These are phyloP conservation scores for Drosophila cardini DNA, from an alignment of 1,140 invertebrate species.

Conservation along the genomic window DNA sequence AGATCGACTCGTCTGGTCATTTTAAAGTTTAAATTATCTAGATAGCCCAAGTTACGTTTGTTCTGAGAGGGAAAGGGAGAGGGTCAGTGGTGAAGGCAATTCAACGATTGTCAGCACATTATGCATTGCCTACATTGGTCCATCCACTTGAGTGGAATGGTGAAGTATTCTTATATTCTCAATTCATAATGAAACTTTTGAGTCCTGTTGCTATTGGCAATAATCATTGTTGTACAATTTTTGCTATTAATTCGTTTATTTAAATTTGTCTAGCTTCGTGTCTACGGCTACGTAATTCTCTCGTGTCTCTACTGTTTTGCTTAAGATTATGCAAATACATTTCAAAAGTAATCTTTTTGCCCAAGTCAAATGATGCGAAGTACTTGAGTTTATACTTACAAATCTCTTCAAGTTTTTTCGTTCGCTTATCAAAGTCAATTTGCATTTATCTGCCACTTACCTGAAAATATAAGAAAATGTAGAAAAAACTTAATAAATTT, in stretches of 20 bases:
- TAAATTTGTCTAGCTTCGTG: slow-evolving; percentile 54
- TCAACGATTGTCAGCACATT: slow-evolving; percentile 79
- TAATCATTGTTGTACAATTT: slow-evolving; percentile 63
- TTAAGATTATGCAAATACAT: slow-evolving; percentile 55
- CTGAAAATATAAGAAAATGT: slow-evolving; percentile 33
- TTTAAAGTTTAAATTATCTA: slow-evolving; percentile 77
- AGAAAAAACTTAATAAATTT: not conserved
- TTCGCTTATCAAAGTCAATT: not conserved
- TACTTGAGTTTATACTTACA: slow-evolving; percentile 38
- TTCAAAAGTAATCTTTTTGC: slow-evolving; percentile 15
- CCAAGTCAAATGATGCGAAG: slow-evolving; percentile 19
- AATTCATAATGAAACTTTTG: slow-evolving; percentile 52
- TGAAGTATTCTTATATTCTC: slow-evolving; percentile 10
- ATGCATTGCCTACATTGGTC: slow-evolving; percentile 36
- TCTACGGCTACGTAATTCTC: not conserved
- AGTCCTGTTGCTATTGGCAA: slow-evolving; percentile 56
- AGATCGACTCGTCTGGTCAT: slow-evolving; percentile 57
- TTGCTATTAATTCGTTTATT: slow-evolving; percentile 74
- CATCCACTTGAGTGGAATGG: not conserved
- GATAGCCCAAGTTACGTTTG: slow-evolving; percentile 48
- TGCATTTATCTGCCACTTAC: slow-evolving; percentile 58
- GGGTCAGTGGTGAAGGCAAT: slow-evolving; percentile 29
- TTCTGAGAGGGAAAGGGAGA: slow-evolving; percentile 31
- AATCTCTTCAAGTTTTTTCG: not conserved
- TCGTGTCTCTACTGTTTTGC: slow-evolving; percentile 14